Conservation (phyloP, 2,888 invertebrate genomes). For the Polylopha cassiicola region DNA sequence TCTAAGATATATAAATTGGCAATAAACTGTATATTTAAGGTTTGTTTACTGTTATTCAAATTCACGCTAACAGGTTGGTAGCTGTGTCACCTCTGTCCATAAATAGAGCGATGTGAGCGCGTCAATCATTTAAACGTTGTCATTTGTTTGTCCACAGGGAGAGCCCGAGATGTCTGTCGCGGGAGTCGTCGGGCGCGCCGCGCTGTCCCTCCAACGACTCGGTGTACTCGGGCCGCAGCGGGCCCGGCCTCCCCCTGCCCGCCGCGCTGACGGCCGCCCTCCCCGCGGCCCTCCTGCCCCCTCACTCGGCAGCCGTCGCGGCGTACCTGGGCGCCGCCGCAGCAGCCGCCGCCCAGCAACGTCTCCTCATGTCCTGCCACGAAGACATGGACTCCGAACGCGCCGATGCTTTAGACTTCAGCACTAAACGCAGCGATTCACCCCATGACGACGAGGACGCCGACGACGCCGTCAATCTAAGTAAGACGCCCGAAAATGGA, state of each 20-base stretch:
- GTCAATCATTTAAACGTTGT: constrained; percentile 32
- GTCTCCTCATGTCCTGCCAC: constrained; percentile 84
- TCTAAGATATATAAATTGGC: neutral
- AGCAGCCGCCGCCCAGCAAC: constrained; percentile 85
- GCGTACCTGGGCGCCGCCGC: constrained; percentile 86
- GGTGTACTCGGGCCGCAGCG: constrained; percentile 82
- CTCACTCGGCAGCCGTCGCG: constrained; percentile 89
- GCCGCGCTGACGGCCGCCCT: constrained; percentile 82
- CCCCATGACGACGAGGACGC: constrained; percentile 75
- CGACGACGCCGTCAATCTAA: constrained; percentile 83
- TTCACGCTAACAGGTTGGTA: constrained; percentile 45
- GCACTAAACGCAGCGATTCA: constrained; percentile 81
- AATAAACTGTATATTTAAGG: constrained; percentile 31
- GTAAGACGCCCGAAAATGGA: constrained; percentile 81
- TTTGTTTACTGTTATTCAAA: constrained; percentile 41
- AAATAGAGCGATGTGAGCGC: constrained; percentile 29
- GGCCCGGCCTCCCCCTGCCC: constrained; percentile 64
- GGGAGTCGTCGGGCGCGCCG: constrained; percentile 85
- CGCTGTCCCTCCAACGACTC: constrained; percentile 88
- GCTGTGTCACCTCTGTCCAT: constrained; percentile 24
- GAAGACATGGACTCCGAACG: constrained; percentile 80
- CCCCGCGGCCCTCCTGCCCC: constrained; percentile 83
- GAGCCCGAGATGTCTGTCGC: constrained; percentile 89
- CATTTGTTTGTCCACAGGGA: constrained; percentile 81
- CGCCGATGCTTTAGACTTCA: constrained; percentile 85